Evolutionary conservation across 64 coral and sea anemone species (phyloP), one percentile per base, ranked within the genome.

Genomic region (Pachyseris speciosa): DNA sequence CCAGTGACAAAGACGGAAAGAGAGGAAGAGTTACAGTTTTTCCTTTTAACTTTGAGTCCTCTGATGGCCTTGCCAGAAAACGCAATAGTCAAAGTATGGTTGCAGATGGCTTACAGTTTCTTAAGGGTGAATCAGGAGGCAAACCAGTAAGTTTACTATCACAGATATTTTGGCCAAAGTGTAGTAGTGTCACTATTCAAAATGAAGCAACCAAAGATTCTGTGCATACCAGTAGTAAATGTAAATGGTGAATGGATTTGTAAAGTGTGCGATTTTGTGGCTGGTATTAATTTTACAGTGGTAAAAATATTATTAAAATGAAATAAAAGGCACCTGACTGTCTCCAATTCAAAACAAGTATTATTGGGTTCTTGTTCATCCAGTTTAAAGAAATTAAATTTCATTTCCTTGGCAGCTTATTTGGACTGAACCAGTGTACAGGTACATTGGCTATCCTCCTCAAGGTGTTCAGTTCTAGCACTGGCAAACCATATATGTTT

Each of bases 71-170:
- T 74, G 71, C 39, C n/a, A 44, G 16, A 26, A 22, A 48, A 48
- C 71, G 41, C n/a, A 74, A 40, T 1, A 47, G 37, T 28, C 19
- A 48, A 74, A 27, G 40, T 27, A 74, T 48, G 40, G n/a, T 74
- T 48, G 71, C 71, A 19, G 40, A 74, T 74, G 71, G 71, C 17
- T 48, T 74, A 40, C 19, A 74, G 71, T 74, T 48, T 22, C 71
- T 45, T 16, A 9, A 74, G 71, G 71, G 40, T 74, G 50, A 53
- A 53, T 47, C 71, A 48, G 39, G 39, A 48, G 71, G 71, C 41
- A 74, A 74, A 24, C 71, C 71, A 26, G 71, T 74, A 74, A 74
- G 71, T 74, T 74, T 53, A 53, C 50, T 2, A 53, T 53, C 50
- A 53, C 50, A 9, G 50, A 53, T 53, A 53, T 53, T 53, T 53